Conservation (phyloP, 2,888 invertebrate genomes). For the Amorpha juglandis region DNA sequence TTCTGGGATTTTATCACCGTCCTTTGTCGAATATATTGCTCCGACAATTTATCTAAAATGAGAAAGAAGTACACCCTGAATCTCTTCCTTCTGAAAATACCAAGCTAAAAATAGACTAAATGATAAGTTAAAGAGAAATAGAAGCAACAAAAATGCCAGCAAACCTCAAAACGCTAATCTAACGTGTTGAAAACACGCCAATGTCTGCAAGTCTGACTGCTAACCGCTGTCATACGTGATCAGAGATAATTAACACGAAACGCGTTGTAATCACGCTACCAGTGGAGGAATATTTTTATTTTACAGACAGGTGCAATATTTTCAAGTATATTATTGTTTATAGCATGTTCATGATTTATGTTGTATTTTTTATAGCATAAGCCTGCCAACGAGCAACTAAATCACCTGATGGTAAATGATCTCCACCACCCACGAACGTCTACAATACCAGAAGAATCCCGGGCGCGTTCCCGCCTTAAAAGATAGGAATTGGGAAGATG, state of each 20-base stretch:
- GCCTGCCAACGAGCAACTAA: no score
- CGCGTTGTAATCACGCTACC: slow-evolving; percentile 6
- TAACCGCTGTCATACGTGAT: slow-evolving; percentile 21
- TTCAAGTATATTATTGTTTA: neutral
- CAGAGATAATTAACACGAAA: slow-evolving; percentile 15
- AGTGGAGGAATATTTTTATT: neutral
- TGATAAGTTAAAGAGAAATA: neutral
- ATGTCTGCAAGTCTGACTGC: slow-evolving; percentile 15
- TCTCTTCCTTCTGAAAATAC: neutral
- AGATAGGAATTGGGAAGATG: no score
- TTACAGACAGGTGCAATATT: neutral
- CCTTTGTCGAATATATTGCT: no score
- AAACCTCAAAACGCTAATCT: slow-evolving; percentile 8
- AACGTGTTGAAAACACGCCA: slow-evolving; percentile 21
- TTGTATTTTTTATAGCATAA: no score
- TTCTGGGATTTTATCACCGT: no score
- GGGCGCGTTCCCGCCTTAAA: no score
- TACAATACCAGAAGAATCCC: no score
- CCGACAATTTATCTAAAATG: neutral
- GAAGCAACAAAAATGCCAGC: neutral
- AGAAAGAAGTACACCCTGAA: neutral
- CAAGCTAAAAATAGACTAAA: neutral
- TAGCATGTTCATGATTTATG: no score
- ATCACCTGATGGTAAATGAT: no score
- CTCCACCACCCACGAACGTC: no score